Evolutionary conservation across 2,113 vertebrate species (phyloP), one percentile per base, ranked within the genome.

Genomic region (Triplophysa tibetana): DNA sequence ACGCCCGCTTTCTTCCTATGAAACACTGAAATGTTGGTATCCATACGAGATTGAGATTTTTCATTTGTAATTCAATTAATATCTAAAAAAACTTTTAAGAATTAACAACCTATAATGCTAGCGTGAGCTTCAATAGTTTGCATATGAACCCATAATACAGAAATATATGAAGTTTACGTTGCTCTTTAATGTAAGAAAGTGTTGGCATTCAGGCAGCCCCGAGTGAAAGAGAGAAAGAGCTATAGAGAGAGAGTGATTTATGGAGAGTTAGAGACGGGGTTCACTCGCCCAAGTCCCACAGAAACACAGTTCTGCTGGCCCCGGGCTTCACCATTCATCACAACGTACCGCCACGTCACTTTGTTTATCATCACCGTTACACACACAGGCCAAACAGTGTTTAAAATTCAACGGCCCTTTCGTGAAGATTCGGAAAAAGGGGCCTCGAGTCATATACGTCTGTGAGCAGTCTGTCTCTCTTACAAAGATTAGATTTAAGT

Each of bases 291-390:
- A 82, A 85, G 81, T 85, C 79, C 80, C n/a, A 69, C 65, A 73
- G 81, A 86, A 87, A 86, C 80, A 79, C 85, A 79, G 86, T 84
- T 76, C 80, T 79, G 66, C 70, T 77, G 70, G 87, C 87, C 87
- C 58, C 63, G 19, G 78, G 86, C 84, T 38, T 64, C 70, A 62
- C 82, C 80, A 87, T 86, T 87, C 82, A 87, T 88, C 86, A 88
- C 76, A 56, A 81, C 85, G 86, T 82, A 88, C 75, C 24, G 61
- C 78, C 63, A 75, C 78, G 80, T 87, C 83, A 87, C 83, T 81
- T 83, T 84, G 84, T 87, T 85, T 87, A 85, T 87, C 87, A 79
- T 65, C 83, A 72, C 78, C 16, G 33, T 75, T 72, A 70, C 73
- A 78, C 65, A 76, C 61, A 81, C 70, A 69, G 63, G 64, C 41